phyloP scores from a whole-genome alignment of 2,113 vertebrate species.

The Bubo bubo region DNA sequence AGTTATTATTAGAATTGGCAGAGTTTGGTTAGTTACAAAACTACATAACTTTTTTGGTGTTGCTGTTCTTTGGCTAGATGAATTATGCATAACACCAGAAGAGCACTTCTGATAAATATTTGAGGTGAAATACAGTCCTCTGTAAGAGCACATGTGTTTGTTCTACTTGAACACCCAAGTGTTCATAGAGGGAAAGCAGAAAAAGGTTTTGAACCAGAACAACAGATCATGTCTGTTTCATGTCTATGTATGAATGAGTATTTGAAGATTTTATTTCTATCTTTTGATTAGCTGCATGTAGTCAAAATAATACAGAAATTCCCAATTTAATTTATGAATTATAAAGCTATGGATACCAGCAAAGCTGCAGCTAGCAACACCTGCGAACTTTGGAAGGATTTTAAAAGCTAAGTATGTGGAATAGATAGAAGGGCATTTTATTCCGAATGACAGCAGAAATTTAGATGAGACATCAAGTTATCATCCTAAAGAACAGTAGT shows the following conservation, averaged over 20 bases:
- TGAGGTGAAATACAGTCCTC: not conserved
- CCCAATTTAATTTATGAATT: not conserved
- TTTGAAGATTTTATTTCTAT: not conserved
- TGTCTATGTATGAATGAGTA: not conserved
- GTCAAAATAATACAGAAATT: not conserved
- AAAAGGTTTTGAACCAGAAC: not conserved
- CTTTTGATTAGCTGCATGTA: not conserved
- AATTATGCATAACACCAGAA: not conserved
- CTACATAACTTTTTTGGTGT: not conserved
- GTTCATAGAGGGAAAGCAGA: not conserved
- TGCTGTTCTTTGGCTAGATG: not conserved
- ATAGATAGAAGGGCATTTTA: slow-evolving; percentile 9
- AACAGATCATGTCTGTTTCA: not conserved
- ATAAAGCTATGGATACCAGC: not conserved
- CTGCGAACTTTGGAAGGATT: not conserved
- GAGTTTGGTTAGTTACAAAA: not conserved
- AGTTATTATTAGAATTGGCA: not conserved
- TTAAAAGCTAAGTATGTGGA: not conserved
- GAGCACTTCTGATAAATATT: not conserved
- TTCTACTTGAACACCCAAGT: not conserved
- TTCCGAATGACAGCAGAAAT: slow-evolving; percentile 14
- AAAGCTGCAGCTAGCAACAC: not conserved
- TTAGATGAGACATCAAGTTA: slow-evolving; percentile 22
- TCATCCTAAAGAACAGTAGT: not conserved
- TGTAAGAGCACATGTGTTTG: not conserved